Percentiles rank a stretch among this genome's conserved stretches.
These are phyloP conservation scores for Cephus nigrinus DNA, from an alignment of 2,888 invertebrate genomes.

Conservation along the genomic window DNA sequence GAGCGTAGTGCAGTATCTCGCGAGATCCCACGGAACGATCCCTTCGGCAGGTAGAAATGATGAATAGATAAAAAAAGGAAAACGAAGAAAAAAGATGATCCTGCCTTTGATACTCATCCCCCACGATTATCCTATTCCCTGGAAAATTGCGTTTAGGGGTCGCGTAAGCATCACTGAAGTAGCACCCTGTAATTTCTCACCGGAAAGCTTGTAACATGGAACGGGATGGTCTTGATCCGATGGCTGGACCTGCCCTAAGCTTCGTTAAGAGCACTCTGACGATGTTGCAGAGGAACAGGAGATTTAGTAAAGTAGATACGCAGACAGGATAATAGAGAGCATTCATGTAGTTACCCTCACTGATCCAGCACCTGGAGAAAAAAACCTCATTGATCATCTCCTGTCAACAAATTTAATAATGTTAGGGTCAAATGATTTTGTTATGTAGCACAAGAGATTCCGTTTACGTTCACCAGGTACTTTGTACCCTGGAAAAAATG, in stretches of 20 bases:
- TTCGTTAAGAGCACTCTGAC: conserved; percentile 87
- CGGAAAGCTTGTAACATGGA: conserved; percentile 82
- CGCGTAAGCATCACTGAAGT: neutral
- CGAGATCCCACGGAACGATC: neutral
- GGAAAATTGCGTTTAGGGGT: neutral
- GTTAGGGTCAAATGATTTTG: neutral
- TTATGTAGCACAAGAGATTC: neutral
- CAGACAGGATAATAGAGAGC: conserved; percentile 84
- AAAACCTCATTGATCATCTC: neutral
- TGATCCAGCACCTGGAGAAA: conserved; percentile 78
- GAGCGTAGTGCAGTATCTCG: neutral
- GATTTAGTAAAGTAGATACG: conserved; percentile 82
- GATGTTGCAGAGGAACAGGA: conserved; percentile 89
- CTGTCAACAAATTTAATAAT: neutral
- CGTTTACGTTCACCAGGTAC: neutral
- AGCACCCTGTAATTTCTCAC: conserved; percentile 56
- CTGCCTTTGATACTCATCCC: neutral
- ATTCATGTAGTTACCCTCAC: conserved; percentile 77
- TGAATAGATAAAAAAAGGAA: neutral
- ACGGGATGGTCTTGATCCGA: conserved; percentile 73
- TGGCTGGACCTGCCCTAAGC: conserved; percentile 79
- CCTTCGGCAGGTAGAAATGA: neutral
- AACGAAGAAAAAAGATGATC: neutral
- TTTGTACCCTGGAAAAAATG: neutral
- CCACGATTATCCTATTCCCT: neutral